Base-by-base conservation (phyloP, 2,888 invertebrate species). In the Plebejus argus region DNA sequence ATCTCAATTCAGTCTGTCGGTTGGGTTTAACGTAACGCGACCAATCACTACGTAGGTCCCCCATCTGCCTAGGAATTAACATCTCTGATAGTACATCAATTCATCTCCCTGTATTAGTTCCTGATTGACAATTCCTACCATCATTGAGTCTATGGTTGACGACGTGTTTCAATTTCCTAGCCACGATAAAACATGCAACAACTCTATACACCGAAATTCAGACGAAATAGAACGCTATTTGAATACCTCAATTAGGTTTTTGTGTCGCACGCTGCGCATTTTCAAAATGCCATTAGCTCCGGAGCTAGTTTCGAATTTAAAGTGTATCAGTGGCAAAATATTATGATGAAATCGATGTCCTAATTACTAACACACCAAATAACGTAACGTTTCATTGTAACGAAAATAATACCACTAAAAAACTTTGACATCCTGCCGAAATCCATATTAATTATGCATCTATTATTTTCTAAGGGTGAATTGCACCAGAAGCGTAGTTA, bases 121-220 rank as follows among this genome's bases (percentile, higher is more conserved):
- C 53, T 28, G 12, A 12, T 12, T 66, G 66, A 15, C 28, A 28
- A 28, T 28, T 66, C 66, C 3, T 4, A 33, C 66, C 28, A 15
- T 66, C 12, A 12, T 18, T 66, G 3, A 12, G 1, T 66, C 66
- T 66, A 33, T 33, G 66, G 12, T 82, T 80, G 76, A 78, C 83
- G 79, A 83, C 84, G 83, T 84, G 83, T 83, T 84, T 83, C 82
- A 83, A 84, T 84, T 83, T 83, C 80, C 80, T 81, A 79, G 78
- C 79, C 74, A 76, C 80, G 70, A 78, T 81, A 81, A 78, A 82
- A 81, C 81, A 81, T 82, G 81, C 79, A 81, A 76, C 78, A 78
- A 61, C 78, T 79, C 78, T 77, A 76, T 33, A 77, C 78, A 74
- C 66, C 53, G 76, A 77, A 70, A 70, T 33, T 53, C 58, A 58